phyloP scores from a whole-genome alignment of 2,888 invertebrate genomes.

The Timema cristinae region DNA sequence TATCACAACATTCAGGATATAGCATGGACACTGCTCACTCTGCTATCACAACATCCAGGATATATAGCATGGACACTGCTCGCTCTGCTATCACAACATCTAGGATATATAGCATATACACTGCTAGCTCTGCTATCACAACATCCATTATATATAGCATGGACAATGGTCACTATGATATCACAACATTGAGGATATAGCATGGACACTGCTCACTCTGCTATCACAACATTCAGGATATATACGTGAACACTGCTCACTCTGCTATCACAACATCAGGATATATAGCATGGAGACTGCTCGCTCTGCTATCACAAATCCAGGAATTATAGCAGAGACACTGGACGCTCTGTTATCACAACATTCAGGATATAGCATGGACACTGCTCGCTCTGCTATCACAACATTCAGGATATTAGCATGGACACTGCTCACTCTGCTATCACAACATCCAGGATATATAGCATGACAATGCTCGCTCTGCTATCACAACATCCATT shows the following conservation, averaged over 20 bases:
- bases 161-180: neutral
- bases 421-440: neutral
- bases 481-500: no score
- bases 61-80: neutral
- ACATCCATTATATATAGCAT: neutral
- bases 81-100: no score
- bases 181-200: no score
- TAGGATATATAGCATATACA: no score
- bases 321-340: no score
- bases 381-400: neutral
- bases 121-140: conserved; percentile 12
- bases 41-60: neutral
- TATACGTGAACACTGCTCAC: neutral
- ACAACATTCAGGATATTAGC: neutral
- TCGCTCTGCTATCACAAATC: no score
- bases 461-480: no score
- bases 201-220: neutral
- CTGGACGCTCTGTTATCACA: no score
- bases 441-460: neutral
- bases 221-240: neutral
- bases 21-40: neutral
- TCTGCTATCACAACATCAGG: no score
- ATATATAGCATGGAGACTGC: no score
- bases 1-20: no score
- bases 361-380: no score